Conservation (phyloP, 2,113 vertebrate genomes). For the Nesogale talazaci region DNA sequence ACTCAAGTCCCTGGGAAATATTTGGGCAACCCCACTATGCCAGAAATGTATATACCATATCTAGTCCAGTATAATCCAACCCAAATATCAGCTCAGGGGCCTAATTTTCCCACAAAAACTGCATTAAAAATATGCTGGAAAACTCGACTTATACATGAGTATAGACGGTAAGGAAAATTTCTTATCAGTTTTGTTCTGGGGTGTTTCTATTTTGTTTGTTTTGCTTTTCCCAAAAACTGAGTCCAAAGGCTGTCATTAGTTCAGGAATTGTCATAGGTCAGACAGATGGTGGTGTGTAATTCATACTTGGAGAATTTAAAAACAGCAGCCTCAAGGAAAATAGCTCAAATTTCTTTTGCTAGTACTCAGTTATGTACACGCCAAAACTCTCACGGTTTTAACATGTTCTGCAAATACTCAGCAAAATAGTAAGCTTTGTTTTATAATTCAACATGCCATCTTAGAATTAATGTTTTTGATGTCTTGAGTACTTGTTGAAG, state of each 20-base stretch:
- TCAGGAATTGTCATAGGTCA: slow-evolving; percentile 61
- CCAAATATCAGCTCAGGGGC: too few species aligned
- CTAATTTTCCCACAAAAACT: too few species aligned
- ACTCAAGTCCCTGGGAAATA: not conserved
- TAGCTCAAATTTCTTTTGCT: slow-evolving; percentile 17
- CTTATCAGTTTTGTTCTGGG: slow-evolving; percentile 1
- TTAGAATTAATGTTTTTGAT: slow-evolving; percentile 24
- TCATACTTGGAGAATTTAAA: slow-evolving; percentile 38
- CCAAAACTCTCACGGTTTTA: slow-evolving; percentile 34
- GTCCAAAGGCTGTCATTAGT: slow-evolving; percentile 43
- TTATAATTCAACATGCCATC: slow-evolving; percentile 42
- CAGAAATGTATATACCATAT: slow-evolving; percentile 7
- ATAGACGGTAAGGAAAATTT: slow-evolving; percentile 37
- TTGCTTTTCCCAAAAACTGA: slow-evolving; percentile 63
- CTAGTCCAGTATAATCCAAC: too few species aligned
- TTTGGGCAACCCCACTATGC: not conserved
- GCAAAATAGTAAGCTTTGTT: slow-evolving; percentile 22
- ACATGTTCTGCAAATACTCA: slow-evolving; percentile 43
- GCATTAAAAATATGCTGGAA: too few species aligned
- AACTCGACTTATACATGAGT: too few species aligned
- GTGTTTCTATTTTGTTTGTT: not conserved
- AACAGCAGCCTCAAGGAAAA: slow-evolving; percentile 53
- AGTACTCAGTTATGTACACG: slow-evolving; percentile 39
- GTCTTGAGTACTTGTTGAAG: slow-evolving; percentile 13
- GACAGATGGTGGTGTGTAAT: not conserved